Base-by-base conservation (phyloP, 1,140 invertebrate genomes). In the Tetranychus cinnabarinus region DNA sequence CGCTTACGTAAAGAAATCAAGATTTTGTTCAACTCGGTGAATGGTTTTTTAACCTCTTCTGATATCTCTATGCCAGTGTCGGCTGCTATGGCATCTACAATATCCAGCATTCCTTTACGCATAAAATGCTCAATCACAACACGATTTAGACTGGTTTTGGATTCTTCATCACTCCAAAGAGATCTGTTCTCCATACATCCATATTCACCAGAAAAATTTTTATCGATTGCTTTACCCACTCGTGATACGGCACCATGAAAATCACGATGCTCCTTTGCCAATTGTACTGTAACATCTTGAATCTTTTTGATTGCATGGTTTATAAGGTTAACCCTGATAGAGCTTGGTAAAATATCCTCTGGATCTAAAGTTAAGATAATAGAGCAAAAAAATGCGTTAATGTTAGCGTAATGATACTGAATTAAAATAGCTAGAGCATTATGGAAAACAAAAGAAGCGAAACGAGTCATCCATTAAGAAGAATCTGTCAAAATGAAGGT, bases 191-290 rank as follows among this genome's bases (percentile, higher is more conserved):
- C 50, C 50, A 52, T 52, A n/a, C 13, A 13, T 31, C 5, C 50
- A 52, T 52, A 52, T 15, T 65, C 64, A 45, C 31, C 35, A 35
- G 36, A 48, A 39, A 65, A 65, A 61, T 65, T 65, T 67, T 88
- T 82, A 70, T 96, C 92, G 66, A 96, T 92, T 0, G 86, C 83
- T 76, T 96, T 96, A n/a, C 92, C 92, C 45, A 96, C 88, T 79
- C 90, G 89, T 0, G 90, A 96, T 1, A 97, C 89, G 57, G 87
- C 85, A 63, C 85, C 85, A 70, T 92, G 88, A 2, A 82, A 70
- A 64, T 82, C 81, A 62, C 81, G 74, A 68, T 84, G 82, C 74
- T 92, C 85, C 61, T 82, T 81, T 2, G 85, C 83, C 61, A 90
- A 58, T 47, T 62, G 52, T 10, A 61, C 55, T 34, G 63, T 58